Evolutionary conservation across 2,113 vertebrate genomes (phyloP).

Genomic region (Talpa occidentalis): DNA sequence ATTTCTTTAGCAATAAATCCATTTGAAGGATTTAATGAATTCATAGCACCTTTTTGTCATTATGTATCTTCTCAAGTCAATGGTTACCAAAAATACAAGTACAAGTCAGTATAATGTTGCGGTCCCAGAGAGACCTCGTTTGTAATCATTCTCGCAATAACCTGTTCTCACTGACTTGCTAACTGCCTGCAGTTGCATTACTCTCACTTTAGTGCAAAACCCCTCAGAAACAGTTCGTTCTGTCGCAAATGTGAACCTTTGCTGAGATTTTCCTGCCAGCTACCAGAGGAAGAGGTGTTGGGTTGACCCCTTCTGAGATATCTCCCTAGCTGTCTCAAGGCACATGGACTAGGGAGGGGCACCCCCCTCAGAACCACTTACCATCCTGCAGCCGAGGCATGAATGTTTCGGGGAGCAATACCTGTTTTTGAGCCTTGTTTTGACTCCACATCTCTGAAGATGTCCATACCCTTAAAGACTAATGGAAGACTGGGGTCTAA

Average conservation of each 20-base stretch:
- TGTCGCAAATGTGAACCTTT: not conserved
- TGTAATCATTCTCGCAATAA: not conserved
- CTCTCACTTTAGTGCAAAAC: not conserved
- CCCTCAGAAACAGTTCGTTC: not conserved
- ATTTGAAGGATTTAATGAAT: slow-evolving; percentile 43
- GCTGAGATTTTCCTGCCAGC: not conserved
- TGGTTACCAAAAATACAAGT: not conserved
- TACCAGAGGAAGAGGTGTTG: not conserved
- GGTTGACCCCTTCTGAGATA: not conserved
- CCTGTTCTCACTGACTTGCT: not conserved
- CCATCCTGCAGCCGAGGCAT: accelerated
- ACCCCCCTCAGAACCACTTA: not conserved
- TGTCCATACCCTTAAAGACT: not conserved
- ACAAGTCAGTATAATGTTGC: not conserved
- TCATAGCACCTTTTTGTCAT: slow-evolving; percentile 35
- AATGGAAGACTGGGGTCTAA: not conserved
- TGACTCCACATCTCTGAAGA: not conserved
- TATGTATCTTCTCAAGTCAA: not conserved
- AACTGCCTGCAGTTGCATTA: not conserved
- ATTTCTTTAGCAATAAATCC: slow-evolving; percentile 8
- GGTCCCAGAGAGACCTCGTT: not conserved
- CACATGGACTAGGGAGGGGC: not conserved
- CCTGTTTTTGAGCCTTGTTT: not conserved
- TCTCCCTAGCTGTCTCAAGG: not conserved
- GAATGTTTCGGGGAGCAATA: not conserved